Conservation (phyloP, 1,140 invertebrate genomes). For the Ceratina japonica region DNA sequence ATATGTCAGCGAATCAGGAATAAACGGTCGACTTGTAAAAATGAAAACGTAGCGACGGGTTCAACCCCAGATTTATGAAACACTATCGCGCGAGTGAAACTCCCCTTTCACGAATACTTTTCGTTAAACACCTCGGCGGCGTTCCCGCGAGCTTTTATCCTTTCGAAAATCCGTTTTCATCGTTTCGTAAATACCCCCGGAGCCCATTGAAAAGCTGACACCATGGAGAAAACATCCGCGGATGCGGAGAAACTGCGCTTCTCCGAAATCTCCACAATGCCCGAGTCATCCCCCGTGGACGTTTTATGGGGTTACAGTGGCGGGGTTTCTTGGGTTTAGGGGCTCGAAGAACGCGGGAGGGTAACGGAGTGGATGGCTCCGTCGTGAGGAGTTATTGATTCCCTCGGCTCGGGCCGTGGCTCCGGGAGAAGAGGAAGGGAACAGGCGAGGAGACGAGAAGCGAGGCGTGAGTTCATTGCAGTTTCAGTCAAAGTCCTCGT, state of each 20-base stretch:
- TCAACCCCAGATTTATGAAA: neutral
- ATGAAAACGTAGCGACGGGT: no score
- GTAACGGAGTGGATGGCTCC: constrained; percentile 59
- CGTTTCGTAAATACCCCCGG: neutral
- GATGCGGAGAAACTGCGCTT: neutral
- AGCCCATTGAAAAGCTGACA: constrained; percentile 18
- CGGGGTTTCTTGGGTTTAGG: constrained; percentile 60
- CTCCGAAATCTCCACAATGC: constrained; percentile 9
- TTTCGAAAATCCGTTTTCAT: neutral
- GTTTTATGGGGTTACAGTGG: constrained; percentile 61
- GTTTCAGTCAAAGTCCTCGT: constrained; percentile 48
- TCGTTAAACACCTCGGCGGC: neutral
- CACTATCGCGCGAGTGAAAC: neutral
- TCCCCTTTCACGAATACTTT: neutral
- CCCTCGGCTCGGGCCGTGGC: constrained; percentile 60
- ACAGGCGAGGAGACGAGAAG: constrained; percentile 48
- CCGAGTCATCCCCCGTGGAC: constrained; percentile 39
- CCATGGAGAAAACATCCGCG: neutral
- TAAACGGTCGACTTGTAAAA: no score
- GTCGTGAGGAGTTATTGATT: constrained; percentile 75
- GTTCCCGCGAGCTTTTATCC: neutral
- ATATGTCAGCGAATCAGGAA: no score
- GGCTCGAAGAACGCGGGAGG: constrained; percentile 54
- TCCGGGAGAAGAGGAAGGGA: constrained; percentile 50
- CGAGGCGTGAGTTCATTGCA: constrained; percentile 59